These are phyloP conservation scores for Dinocampus coccinellae DNA, from an alignment of 2,888 invertebrate species.

Conservation along the genomic window DNA sequence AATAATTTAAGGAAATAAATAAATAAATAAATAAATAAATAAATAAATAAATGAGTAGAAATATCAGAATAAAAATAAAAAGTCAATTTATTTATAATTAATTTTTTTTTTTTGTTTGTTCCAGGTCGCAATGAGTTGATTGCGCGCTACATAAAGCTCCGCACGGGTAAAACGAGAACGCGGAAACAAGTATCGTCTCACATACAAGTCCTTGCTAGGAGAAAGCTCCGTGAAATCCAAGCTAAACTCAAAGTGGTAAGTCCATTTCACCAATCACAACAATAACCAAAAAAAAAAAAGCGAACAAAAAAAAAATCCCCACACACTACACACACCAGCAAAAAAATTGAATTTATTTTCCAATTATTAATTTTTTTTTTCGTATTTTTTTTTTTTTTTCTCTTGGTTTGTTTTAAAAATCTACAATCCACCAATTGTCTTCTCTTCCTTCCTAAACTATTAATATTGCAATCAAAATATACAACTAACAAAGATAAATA, in stretches of 20 bases:
- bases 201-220: conserved; percentile 98
- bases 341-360: too few species aligned
- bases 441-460: too few species aligned
- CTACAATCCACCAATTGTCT: too few species aligned
- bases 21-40: neutral
- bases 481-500: too few species aligned
- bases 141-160: conserved; percentile 98
- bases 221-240: conserved; percentile 98
- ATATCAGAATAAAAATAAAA: neutral
- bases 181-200: conserved; percentile 99
- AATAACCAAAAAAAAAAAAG: conserved; percentile 7
- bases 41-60: neutral
- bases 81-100: conserved; percentile 15
- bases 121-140: conserved; percentile 99
- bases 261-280: too few species aligned
- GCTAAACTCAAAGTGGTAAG: conserved; percentile 97
- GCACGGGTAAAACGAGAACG: conserved; percentile 99
- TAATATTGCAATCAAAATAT: neutral
- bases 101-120: conserved; percentile 66
- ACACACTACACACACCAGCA: too few species aligned
- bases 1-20: neutral
- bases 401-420: too few species aligned
- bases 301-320: conserved; percentile 17
- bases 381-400: too few species aligned
- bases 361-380: too few species aligned